Conservation (phyloP, 2,888 invertebrate genomes). For the Cremastinae sp. region DNA sequence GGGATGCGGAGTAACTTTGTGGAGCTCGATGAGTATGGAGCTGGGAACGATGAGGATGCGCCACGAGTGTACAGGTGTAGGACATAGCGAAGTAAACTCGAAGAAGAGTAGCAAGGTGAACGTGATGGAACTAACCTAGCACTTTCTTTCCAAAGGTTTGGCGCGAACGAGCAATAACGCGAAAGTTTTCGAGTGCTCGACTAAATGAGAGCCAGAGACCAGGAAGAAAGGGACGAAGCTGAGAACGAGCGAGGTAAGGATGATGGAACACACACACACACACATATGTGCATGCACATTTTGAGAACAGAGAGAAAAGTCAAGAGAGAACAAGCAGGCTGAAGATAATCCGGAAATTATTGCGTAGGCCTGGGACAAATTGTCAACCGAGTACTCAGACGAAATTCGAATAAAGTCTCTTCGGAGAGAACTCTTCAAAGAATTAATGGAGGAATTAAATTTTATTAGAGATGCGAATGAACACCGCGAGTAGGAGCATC, state of each 20-base stretch:
- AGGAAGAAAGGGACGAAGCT: background rate
- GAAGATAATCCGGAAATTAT: constrained; percentile 53
- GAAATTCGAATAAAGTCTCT: constrained; percentile 5
- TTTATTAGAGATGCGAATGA: constrained; percentile 27
- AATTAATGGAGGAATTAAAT: constrained; percentile 35
- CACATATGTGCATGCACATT: too few species aligned
- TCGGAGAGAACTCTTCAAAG: constrained; percentile 23
- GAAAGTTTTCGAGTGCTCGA: constrained; percentile 51
- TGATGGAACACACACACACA: background rate
- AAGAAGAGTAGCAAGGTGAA: constrained; percentile 33
- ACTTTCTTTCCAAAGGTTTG: constrained; percentile 17
- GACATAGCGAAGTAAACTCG: constrained; percentile 22
- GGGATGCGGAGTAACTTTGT: constrained; percentile 38
- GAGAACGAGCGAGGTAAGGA: constrained; percentile 7
- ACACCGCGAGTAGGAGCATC: constrained; percentile 13
- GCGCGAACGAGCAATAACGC: constrained; percentile 43
- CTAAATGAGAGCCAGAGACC: constrained; percentile 35
- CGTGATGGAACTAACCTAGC: constrained; percentile 41
- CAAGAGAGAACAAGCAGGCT: constrained; percentile 30
- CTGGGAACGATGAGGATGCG: constrained; percentile 39
- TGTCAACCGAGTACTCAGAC: constrained; percentile 33
- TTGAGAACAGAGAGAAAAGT: constrained; percentile 3
- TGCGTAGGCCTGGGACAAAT: constrained; percentile 43
- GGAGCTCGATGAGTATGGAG: constrained; percentile 4
- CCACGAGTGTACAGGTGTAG: constrained; percentile 24